Percentiles rank a stretch among this genome's conserved stretches.
Conservation (phyloP, 2,797 vertebrate genomes). For the Tangara arthus region DNA sequence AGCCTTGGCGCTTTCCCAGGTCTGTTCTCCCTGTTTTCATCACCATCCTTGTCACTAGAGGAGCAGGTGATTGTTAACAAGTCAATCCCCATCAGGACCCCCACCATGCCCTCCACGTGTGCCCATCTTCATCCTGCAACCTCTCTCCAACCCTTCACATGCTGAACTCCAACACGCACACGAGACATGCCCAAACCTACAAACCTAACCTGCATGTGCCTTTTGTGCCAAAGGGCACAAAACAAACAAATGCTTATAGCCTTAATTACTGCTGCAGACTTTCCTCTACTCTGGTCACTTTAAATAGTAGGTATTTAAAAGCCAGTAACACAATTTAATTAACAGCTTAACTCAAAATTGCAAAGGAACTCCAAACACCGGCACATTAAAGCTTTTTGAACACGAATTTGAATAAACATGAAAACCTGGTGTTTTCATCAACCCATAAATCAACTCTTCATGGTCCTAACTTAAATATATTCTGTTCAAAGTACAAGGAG, state of each 20-base stretch:
- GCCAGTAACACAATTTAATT: background rate
- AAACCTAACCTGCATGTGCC: background rate
- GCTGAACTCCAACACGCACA: background rate
- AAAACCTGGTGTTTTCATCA: background rate
- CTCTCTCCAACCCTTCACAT: background rate
- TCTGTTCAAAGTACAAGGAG: background rate
- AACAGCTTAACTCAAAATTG: constrained; percentile 15
- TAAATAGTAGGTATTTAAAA: background rate
- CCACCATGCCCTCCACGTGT: background rate
- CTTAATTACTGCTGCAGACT: background rate
- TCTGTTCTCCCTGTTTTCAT: background rate
- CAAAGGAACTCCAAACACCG: background rate
- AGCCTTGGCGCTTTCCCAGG: background rate
- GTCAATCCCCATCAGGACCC: background rate
- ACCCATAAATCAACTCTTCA: background rate
- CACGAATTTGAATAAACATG: background rate
- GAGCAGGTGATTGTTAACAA: background rate
- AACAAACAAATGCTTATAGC: background rate
- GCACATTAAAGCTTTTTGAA: background rate
- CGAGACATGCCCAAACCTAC: background rate
- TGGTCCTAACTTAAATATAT: background rate
- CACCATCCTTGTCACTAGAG: background rate
- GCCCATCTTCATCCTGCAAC: background rate
- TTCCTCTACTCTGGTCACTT: background rate
- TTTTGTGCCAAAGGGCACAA: background rate